Conservation (phyloP, 2,797 vertebrate species). For the Phataginus tricuspis region DNA sequence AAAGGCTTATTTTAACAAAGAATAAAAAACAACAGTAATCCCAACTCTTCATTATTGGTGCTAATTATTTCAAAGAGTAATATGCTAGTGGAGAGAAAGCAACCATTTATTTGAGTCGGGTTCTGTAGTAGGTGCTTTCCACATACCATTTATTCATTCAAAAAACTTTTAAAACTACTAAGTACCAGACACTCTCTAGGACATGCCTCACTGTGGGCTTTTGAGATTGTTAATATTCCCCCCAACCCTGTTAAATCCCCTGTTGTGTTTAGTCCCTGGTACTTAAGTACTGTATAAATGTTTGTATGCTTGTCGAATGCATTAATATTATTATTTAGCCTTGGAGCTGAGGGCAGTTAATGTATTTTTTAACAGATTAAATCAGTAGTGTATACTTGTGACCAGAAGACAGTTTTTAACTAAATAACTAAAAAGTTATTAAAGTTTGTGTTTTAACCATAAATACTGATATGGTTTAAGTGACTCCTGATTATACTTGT, state of each 20-base stretch:
- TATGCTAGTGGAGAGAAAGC: background rate
- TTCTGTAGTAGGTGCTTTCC: background rate
- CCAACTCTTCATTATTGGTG: background rate
- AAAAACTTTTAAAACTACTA: background rate
- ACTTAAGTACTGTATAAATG: background rate
- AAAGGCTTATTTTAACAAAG: background rate
- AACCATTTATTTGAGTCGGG: background rate
- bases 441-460: background rate
- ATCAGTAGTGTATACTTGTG: background rate
- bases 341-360: background rate
- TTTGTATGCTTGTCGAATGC: background rate
- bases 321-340: constrained; percentile 1
- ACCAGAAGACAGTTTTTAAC: background rate
- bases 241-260: background rate
- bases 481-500: background rate
- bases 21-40: background rate
- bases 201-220: background rate
- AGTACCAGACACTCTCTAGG: background rate
- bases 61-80: background rate
- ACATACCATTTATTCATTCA: background rate
- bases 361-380: constrained; percentile 13
- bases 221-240: background rate
- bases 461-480: background rate
- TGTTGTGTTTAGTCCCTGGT: background rate
- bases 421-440: background rate